Percentiles rank a stretch among this genome's conserved stretches.
These are phyloP conservation scores for Bombus superbus DNA, from an alignment of 1,140 invertebrate species.

Conservation along the genomic window DNA sequence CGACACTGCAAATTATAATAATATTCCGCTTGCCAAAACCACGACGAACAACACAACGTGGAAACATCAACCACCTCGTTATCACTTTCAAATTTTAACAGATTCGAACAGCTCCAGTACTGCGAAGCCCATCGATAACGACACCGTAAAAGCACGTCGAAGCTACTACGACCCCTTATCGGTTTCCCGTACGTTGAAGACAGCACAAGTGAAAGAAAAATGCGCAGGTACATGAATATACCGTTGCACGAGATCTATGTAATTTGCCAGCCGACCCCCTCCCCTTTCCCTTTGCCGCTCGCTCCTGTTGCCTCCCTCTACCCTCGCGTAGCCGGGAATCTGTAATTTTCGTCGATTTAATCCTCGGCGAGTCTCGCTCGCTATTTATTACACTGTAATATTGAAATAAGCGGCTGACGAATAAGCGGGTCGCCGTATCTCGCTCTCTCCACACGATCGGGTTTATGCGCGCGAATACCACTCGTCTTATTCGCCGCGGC, in stretches of 20 bases:
- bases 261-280: constrained; percentile 29
- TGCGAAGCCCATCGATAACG: too few species aligned
- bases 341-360: constrained; percentile 56
- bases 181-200: too few species aligned
- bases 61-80: too few species aligned
- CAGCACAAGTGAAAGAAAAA: constrained; percentile 6
- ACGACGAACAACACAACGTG: too few species aligned
- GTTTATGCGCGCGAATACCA: neutral
- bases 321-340: neutral
- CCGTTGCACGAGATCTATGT: constrained; percentile 40
- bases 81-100: too few species aligned
- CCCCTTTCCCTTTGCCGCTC: neutral
- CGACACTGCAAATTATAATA: too few species aligned
- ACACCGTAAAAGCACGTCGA: too few species aligned
- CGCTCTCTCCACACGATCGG: neutral
- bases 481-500: neutral
- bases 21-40: too few species aligned
- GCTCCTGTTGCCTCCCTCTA: too few species aligned
- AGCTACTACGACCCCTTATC: too few species aligned
- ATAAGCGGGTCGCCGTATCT: constrained; percentile 27
- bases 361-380: constrained; percentile 34
- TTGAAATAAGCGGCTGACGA: constrained; percentile 49
- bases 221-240: neutral
- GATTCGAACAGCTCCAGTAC: too few species aligned
- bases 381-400: constrained; percentile 56